Percentiles rank a stretch among this genome's conserved stretches.
Conservation (phyloP, 2,797 vertebrate species). For the Poecilia velifera region DNA sequence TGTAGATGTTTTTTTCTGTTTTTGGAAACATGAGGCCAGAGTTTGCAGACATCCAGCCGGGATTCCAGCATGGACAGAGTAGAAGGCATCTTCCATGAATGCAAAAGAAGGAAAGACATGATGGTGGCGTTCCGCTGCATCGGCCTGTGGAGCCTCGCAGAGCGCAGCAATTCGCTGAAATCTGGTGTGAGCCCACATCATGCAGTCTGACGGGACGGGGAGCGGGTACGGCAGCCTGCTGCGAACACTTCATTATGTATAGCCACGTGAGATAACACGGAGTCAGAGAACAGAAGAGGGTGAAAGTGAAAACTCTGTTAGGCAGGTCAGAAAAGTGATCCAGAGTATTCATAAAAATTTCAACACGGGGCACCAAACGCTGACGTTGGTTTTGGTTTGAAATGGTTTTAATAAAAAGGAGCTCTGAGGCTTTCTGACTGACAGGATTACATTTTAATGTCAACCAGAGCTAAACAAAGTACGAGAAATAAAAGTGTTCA, state of each 20-base stretch:
- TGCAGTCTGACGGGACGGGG: not conserved
- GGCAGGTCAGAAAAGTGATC: conserved; percentile 66
- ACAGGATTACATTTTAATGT: conserved; percentile 63
- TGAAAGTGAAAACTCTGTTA: conserved; percentile 29
- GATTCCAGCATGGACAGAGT: not conserved
- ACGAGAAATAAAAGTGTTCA: conserved; percentile 50
- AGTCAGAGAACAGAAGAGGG: conserved; percentile 14
- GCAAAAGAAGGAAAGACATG: conserved; percentile 28
- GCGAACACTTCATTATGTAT: conserved; percentile 35
- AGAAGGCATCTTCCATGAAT: conserved; percentile 26
- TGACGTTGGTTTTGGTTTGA: conserved; percentile 59
- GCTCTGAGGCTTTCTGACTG: conserved; percentile 35
- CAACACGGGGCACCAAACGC: conserved; percentile 28
- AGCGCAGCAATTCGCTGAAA: conserved; percentile 19
- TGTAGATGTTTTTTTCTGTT: not conserved
- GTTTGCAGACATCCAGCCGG: conserved; percentile 20
- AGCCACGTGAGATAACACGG: not conserved
- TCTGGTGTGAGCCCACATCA: conserved; percentile 13
- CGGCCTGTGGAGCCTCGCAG: conserved; percentile 8
- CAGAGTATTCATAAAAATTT: conserved; percentile 1
- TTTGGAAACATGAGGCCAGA: conserved; percentile 26
- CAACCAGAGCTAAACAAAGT: conserved; percentile 46
- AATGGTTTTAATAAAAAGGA: conserved; percentile 74
- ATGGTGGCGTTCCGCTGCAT: conserved; percentile 10
- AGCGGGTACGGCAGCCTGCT: not conserved